phyloP scores from a whole-genome alignment of 2,113 vertebrate genomes.

The Sphaerodactylus townsendi region DNA sequence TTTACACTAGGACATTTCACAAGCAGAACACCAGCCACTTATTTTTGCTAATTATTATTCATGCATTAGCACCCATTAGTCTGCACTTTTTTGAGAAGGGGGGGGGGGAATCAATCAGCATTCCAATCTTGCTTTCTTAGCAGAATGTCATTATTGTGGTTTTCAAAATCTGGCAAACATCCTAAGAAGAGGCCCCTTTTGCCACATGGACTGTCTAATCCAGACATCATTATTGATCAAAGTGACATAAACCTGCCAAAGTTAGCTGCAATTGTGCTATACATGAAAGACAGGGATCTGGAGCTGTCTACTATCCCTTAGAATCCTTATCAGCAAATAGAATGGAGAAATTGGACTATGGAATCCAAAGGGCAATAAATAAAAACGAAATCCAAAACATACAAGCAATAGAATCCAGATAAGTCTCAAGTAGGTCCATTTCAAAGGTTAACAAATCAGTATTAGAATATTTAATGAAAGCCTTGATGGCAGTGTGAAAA shows the following conservation, averaged over 20 bases:
- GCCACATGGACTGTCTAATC: slow-evolving; percentile 71
- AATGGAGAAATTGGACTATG: slow-evolving; percentile 31
- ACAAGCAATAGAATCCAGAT: neutral
- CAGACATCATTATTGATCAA: slow-evolving; percentile 71
- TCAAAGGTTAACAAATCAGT: neutral
- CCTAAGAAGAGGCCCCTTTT: slow-evolving; percentile 70
- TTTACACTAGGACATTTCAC: slow-evolving; percentile 70
- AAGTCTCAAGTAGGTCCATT: neutral
- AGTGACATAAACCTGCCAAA: slow-evolving; percentile 69
- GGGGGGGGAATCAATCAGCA: slow-evolving; percentile 71
- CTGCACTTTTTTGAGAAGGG: slow-evolving; percentile 66
- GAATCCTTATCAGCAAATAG: slow-evolving; percentile 35
- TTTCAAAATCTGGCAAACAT: slow-evolving; percentile 75
- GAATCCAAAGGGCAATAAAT: slow-evolving; percentile 20
- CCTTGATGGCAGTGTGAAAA: neutral
- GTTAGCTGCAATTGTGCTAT: slow-evolving; percentile 44
- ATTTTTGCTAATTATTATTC: slow-evolving; percentile 81
- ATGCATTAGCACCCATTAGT: slow-evolving; percentile 76
- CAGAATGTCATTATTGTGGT: slow-evolving; percentile 73
- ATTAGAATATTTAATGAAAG: neutral
- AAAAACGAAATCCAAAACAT: neutral
- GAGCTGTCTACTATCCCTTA: slow-evolving; percentile 12
- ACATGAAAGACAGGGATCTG: slow-evolving; percentile 45
- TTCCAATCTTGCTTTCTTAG: slow-evolving; percentile 77
- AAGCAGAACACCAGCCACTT: slow-evolving; percentile 63